Evolutionary conservation across 2,888 invertebrate species (phyloP).

Genomic region (Noctua pronuba): DNA sequence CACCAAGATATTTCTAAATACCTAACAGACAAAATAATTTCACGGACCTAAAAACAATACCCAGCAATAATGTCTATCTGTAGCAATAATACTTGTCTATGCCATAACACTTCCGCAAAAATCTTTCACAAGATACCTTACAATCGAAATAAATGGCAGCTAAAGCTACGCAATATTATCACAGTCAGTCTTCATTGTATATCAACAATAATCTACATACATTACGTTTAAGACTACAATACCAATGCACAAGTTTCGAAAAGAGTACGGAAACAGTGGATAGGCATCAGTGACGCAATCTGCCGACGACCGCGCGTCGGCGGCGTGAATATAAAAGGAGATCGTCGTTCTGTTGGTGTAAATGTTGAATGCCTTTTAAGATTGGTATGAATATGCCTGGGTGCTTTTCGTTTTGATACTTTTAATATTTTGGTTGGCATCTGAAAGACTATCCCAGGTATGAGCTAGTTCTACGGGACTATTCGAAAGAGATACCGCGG

Average conservation of each 20-base stretch:
- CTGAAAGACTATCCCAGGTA: neutral
- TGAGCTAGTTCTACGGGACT: neutral
- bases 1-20: neutral
- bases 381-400: neutral
- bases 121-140: constrained; percentile 21
- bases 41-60: neutral
- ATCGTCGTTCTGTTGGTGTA: constrained; percentile 10
- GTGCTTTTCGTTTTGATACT: neutral
- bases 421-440: neutral
- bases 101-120: constrained; percentile 15
- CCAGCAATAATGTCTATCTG: neutral
- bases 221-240: constrained; percentile 40
- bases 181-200: constrained; percentile 44
- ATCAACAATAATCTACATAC: constrained; percentile 55
- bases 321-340: constrained; percentile 35
- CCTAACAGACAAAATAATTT: neutral
- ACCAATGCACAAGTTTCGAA: constrained; percentile 38
- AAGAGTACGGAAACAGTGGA: constrained; percentile 47
- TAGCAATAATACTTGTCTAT: neutral
- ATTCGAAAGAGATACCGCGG: too few species aligned
- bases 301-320: constrained; percentile 24
- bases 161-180: constrained; percentile 20
- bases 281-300: constrained; percentile 51
- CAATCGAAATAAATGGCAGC: constrained; percentile 9
- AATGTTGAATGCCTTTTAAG: constrained; percentile 3